Percentiles rank a stretch among this genome's conserved stretches.
These are phyloP conservation scores for Biston betularia DNA, from an alignment of 2,888 invertebrate genomes.

Conservation along the genomic window DNA sequence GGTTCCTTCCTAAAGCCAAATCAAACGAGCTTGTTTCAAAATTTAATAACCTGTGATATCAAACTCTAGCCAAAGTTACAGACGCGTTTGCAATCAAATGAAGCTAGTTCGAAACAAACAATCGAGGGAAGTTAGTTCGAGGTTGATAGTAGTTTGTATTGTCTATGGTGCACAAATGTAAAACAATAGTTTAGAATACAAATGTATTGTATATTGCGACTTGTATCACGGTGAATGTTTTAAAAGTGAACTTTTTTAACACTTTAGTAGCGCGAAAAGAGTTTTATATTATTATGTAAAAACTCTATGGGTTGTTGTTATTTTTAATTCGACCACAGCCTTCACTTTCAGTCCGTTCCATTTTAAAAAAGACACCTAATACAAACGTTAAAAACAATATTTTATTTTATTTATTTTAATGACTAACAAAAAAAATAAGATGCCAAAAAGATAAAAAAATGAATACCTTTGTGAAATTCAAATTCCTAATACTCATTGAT, in stretches of 20 bases:
- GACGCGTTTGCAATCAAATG: conserved; percentile 14
- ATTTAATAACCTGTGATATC: conserved; percentile 8
- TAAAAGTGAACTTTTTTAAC: too few relatives aligned
- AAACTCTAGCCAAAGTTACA: conserved; percentile 1
- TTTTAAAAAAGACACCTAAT: too few relatives aligned
- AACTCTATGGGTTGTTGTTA: too few relatives aligned
- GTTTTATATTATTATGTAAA: too few relatives aligned
- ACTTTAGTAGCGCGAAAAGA: too few relatives aligned
- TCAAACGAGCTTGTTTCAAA: conserved; percentile 7
- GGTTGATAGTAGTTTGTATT: not conserved
- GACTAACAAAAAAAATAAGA: too few relatives aligned
- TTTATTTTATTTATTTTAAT: too few relatives aligned
- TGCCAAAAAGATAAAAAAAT: too few relatives aligned
- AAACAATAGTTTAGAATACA: not conserved
- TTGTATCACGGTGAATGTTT: too few relatives aligned
- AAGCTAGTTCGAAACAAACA: conserved; percentile 10
- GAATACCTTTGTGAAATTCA: not conserved
- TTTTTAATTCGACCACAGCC: too few relatives aligned
- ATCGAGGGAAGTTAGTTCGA: conserved; percentile 5
- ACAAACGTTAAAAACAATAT: too few relatives aligned
- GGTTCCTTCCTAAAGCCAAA: not conserved
- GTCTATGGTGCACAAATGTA: not conserved
- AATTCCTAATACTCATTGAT: not conserved
- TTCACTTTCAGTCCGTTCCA: too few relatives aligned
- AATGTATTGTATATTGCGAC: not conserved